Base-by-base conservation (phyloP, 2,797 vertebrate genomes). In the Chelmon rostratus region DNA sequence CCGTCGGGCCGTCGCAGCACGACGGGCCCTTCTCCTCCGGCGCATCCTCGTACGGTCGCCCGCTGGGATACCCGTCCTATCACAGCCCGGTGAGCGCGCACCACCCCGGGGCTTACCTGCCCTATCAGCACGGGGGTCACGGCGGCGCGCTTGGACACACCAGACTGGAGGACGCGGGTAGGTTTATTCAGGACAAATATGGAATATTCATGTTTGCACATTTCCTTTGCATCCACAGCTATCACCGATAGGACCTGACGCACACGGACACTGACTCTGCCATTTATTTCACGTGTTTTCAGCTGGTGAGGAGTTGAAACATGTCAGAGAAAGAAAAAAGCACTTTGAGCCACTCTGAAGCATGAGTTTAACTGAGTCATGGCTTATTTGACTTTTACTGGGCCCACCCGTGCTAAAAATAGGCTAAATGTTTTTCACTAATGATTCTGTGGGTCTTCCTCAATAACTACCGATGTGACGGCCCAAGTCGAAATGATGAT, bases 161-260 rank as follows among this genome's bases (percentile, higher is more conserved):
- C 63, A 89, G 95, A 78, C 91, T 95, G 75, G 96, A 95, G 16
- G 95, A 96, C 63, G 76, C 94, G 76, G 97, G 97, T 98, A 94
- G 10, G 90, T 80, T 54, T 15, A 35, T 37, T 7, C 25, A 3
- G 3, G 21, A 13, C 25, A 18, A 6, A 42, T 1, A 19, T 25
- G 23, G 1, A 16, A 25, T 1, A 21, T 42, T 21, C 5, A 6
- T 8, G 7, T 53, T 23, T 44, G 2, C 10, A 15, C 21, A 23
- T 23, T 33, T 18, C 0, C 3, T 19, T 19, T 37, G 37, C 23
- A 10, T 16, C 15, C 37, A 21, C 33, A 44, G 31, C 33, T 31
- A 5, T 37, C 9, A 47, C 6, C 16, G 53, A 3, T 8, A 12
- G 23, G 11, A 2, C 3, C 21, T 38, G 2, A 10, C 7, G 9